Percentiles rank a stretch among this genome's conserved stretches.
Conservation (phyloP, 2,888 invertebrate genomes). For the Pantelozetes paolii region DNA sequence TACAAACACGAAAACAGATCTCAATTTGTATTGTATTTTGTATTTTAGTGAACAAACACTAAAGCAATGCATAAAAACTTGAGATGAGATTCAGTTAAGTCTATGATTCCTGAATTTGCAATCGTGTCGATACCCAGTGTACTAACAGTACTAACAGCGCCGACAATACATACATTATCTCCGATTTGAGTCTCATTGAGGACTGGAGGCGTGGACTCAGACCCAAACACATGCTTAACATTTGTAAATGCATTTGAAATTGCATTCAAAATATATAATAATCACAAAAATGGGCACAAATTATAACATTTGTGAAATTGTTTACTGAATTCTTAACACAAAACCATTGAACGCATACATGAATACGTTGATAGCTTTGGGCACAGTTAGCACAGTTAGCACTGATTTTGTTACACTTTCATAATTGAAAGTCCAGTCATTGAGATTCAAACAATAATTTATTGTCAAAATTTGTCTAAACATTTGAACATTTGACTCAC, state of each 20-base stretch:
- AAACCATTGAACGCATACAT: too few species aligned
- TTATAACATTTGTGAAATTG: too few species aligned
- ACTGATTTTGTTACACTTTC: too few species aligned
- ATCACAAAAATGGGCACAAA: too few species aligned
- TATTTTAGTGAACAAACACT: too few species aligned
- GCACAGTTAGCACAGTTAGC: too few species aligned
- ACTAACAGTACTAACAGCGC: too few species aligned
- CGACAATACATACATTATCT: slow-evolving; percentile 25
- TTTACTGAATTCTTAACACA: too few species aligned
- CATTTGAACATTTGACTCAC: slow-evolving; percentile 25
- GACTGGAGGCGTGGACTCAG: background rate
- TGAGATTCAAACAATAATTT: slow-evolving; percentile 13
- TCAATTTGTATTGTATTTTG: slow-evolving; percentile 12
- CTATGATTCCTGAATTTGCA: slow-evolving; percentile 7
- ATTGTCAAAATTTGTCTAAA: slow-evolving; percentile 5
- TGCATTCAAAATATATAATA: background rate
- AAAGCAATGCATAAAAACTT: too few species aligned
- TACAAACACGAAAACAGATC: slow-evolving; percentile 20
- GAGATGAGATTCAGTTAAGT: slow-evolving; percentile 12
- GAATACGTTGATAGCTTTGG: too few species aligned
- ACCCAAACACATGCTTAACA: background rate
- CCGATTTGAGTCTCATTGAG: background rate
- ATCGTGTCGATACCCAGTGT: background rate
- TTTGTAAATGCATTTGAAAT: background rate
- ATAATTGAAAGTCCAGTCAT: background rate